Conservation (phyloP, 35 echinoderm and acorn worm species). For the Hemicentrotus pulcherrimus region DNA sequence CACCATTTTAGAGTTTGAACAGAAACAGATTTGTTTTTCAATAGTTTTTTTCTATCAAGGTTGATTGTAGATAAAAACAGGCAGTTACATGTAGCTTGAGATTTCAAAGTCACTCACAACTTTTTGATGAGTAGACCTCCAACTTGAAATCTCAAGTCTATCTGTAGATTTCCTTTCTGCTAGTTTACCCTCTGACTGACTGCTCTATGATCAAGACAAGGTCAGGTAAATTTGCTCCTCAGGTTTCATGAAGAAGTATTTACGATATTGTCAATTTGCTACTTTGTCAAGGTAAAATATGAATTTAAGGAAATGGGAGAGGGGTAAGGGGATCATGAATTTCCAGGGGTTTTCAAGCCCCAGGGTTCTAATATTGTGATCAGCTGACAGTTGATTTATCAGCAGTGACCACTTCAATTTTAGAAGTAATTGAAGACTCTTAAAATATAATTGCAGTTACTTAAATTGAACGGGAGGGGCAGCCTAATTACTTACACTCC, state of each 20-base stretch:
- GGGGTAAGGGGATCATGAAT: neutral
- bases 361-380: neutral
- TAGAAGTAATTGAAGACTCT: neutral
- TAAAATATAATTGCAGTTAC: neutral
- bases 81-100: too few relatives aligned
- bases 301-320: neutral
- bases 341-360: neutral
- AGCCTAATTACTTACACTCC: neutral
- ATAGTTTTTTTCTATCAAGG: too few relatives aligned
- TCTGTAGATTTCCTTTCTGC: neutral
- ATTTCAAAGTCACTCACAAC: too few relatives aligned
- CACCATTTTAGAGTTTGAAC: too few relatives aligned
- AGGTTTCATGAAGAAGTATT: neutral
- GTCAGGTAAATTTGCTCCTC: neutral
- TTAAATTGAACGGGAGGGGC: neutral
- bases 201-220: neutral
- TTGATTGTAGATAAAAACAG: too few relatives aligned
- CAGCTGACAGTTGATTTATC: neutral
- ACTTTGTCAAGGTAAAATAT: neutral
- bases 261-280: neutral
- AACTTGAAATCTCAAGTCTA: too few relatives aligned
- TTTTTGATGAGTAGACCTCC: too few relatives aligned
- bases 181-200: neutral
- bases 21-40: too few relatives aligned
- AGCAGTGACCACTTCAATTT: neutral